phyloP scores from a whole-genome alignment of 1,140 invertebrate genomes.

The Atta texana region DNA sequence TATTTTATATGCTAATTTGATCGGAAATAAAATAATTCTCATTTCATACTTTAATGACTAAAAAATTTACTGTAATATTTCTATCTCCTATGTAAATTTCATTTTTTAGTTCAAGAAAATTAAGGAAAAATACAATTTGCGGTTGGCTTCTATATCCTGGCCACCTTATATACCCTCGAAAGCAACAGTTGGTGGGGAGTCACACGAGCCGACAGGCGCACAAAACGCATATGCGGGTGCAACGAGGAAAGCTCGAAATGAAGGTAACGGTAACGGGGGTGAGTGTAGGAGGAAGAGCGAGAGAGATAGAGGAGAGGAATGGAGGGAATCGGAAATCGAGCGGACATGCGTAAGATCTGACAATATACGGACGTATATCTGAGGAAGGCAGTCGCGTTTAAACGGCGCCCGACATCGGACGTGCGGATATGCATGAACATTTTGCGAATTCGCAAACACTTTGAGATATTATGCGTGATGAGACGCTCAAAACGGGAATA shows the following conservation, averaged over 20 bases:
- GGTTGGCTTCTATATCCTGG: background rate
- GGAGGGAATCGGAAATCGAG: slow-evolving; percentile 67
- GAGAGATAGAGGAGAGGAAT: background rate
- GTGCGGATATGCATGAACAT: slow-evolving; percentile 13
- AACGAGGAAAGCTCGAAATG: slow-evolving; percentile 46
- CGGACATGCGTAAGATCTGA: slow-evolving; percentile 79
- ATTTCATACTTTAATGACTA: background rate
- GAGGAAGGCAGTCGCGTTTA: slow-evolving; percentile 76
- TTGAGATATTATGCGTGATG: background rate
- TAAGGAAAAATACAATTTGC: background rate
- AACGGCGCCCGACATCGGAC: slow-evolving; percentile 77
- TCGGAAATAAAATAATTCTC: background rate
- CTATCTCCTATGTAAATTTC: background rate
- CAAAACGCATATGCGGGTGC: slow-evolving; percentile 30
- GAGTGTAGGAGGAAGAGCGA: slow-evolving; percentile 20
- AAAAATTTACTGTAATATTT: background rate
- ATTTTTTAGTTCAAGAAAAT: background rate
- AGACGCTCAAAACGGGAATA: too few species aligned
- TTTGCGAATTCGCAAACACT: background rate
- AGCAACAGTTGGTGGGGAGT: slow-evolving; percentile 74
- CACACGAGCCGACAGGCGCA: slow-evolving; percentile 17
- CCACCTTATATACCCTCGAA: slow-evolving; percentile 23
- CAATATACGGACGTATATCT: slow-evolving; percentile 72
- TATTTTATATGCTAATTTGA: background rate
- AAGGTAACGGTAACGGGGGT: background rate